Evolutionary conservation across 2,113 vertebrate genomes (phyloP), one percentile per base, ranked within the genome.

Genomic region (Zapus hudsonius): DNA sequence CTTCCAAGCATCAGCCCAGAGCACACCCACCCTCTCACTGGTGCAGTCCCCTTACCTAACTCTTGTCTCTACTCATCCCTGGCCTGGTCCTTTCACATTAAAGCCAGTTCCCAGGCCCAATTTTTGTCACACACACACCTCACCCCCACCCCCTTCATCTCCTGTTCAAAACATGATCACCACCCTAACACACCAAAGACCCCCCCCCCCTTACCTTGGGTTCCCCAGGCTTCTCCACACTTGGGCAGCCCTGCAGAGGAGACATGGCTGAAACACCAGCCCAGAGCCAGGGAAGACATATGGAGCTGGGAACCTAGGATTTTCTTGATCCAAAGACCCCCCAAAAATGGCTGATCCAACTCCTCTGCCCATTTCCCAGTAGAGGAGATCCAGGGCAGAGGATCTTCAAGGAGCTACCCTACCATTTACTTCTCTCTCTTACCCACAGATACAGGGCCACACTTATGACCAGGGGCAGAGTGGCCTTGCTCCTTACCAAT

Each of bases 151-250:
- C 0, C n/a, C 90, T 47, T 61, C 69, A 33, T 69, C 52, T 80
- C 55, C 17, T 38, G 38, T 57, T 36, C 70, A 70, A 31, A 6
- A 36, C n/a, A 20, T 10, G 17, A 13, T 13, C 29, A 12, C 72
- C 36, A 52, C 61, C 29, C 16, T 22, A 38, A 29, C 33, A n/a
- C 52, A 79, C 31, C 80, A 69, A 72, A 83, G 40, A 44, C 42
- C 47, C 40, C 44, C 63, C 44, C 38, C 55, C 38, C 36, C 98
- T 98, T 97, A 99, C 99, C 98, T 98, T 98, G 0, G 99, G 98
- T 85, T 99, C 99, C 0, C 97, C 98, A 0, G 98, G 96, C 76
- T 98, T 98, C 93, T 99, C 99, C 96, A 99, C 99, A 0, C 97
- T 97, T 0, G 99, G 99, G 73, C 99, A 99, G 44, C 99, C 99